A percentile compares a stretch with the other conserved stretches of the same genome.
Conservation (phyloP, 1,140 invertebrate species). For the Orius insidiosus region DNA sequence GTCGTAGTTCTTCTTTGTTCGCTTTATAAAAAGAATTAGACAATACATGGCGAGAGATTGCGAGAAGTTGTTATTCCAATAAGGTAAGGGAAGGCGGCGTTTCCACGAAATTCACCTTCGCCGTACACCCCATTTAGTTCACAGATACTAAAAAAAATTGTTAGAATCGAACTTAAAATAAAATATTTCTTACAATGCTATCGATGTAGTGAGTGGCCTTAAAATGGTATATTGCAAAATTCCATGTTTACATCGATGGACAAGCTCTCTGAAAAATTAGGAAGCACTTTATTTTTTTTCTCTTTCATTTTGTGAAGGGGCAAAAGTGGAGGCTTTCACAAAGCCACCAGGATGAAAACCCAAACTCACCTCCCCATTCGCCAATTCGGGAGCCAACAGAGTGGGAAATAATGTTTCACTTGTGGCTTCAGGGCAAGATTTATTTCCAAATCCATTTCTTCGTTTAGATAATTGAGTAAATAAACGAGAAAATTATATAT, state of each 20-base stretch:
- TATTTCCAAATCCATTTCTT: slow-evolving; percentile 59
- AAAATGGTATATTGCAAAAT: slow-evolving; percentile 88
- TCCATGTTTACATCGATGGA: slow-evolving; percentile 88
- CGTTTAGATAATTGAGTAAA: slow-evolving; percentile 73
- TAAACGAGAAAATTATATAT: slow-evolving; percentile 98
- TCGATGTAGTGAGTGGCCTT: slow-evolving; percentile 68
- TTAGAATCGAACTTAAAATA: neutral
- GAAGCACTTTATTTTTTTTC: slow-evolving; percentile 10
- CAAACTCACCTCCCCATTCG: slow-evolving; percentile 55
- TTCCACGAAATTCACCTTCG: slow-evolving; percentile 71
- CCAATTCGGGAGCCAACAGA: slow-evolving; percentile 72
- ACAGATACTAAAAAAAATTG: slow-evolving; percentile 51
- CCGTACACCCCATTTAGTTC: slow-evolving; percentile 70
- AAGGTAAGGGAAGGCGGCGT: slow-evolving; percentile 79
- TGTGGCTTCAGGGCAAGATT: slow-evolving; percentile 68
- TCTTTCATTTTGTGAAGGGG: neutral
- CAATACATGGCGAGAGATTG: slow-evolving; percentile 96
- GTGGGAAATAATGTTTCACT: slow-evolving; percentile 66
- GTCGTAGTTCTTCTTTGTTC: slow-evolving; percentile 65
- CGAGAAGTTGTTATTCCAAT: slow-evolving; percentile 78
- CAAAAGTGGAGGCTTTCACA: no score
- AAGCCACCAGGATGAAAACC: no score
- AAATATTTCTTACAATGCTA: slow-evolving; percentile 57
- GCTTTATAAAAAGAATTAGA: slow-evolving; percentile 80
- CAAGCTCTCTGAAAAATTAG: slow-evolving; percentile 59